phyloP scores from a whole-genome alignment of 1,140 invertebrate genomes.

The Papilio polytes region DNA sequence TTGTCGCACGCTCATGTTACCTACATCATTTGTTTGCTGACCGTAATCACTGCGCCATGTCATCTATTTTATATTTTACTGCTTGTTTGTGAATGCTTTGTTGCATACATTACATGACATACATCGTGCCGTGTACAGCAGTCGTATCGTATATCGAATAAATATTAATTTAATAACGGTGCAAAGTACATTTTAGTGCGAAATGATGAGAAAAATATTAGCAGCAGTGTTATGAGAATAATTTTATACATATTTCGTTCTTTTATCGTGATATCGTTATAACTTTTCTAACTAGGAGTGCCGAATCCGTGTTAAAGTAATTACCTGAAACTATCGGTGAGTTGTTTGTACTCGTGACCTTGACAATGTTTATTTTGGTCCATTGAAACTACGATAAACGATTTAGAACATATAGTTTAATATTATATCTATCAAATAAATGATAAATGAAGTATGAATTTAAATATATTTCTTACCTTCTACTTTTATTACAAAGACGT shows the following conservation, averaged over 20 bases:
- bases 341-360: background rate
- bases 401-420: background rate
- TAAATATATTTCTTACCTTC: background rate
- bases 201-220: background rate
- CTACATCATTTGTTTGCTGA: slow-evolving; percentile 15
- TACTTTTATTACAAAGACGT: background rate
- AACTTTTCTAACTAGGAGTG: background rate
- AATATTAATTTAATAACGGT: background rate
- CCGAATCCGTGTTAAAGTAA: background rate
- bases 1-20: background rate
- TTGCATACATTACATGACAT: slow-evolving; percentile 5
- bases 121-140: background rate
- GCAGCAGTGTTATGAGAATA: background rate
- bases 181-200: background rate
- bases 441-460: background rate
- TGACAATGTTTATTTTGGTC: background rate
- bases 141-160: slow-evolving; percentile 4
- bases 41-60: slow-evolving; percentile 22
- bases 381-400: background rate
- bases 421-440: background rate
- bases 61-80: slow-evolving; percentile 23
- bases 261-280: background rate
- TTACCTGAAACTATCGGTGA: too few relatives aligned
- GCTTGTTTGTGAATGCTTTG: slow-evolving; percentile 5
- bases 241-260: background rate